Evolutionary conservation across 92 coral and sea anemone species (phyloP).

Genomic region (Umimayanthus chanpuru): DNA sequence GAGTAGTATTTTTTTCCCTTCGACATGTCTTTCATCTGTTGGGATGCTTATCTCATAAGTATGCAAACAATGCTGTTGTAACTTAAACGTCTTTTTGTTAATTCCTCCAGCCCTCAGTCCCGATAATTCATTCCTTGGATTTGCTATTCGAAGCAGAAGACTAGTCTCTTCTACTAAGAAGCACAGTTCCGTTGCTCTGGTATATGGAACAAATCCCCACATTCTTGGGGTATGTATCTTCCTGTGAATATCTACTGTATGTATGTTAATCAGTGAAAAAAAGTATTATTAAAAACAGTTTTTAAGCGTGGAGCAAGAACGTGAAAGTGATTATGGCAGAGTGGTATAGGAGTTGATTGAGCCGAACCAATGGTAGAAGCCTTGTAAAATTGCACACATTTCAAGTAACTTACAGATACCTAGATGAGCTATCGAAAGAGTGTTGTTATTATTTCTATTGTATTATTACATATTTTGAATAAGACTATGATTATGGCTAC

Average conservation of each 20-base stretch:
- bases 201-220: constrained; percentile 33
- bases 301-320: no score
- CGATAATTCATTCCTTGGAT: constrained; percentile 86
- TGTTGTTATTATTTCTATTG: no score
- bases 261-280: not conserved
- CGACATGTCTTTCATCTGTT: no score
- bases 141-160: constrained; percentile 55
- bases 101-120: constrained; percentile 56
- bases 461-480: no score
- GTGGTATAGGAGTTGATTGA: no score
- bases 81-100: not conserved
- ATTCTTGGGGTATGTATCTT: constrained; percentile 28
- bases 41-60: not conserved
- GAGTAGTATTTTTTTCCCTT: not conserved
- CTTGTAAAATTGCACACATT: no score
- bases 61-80: not conserved
- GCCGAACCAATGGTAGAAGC: no score
- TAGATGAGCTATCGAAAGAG: no score
- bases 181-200: constrained; percentile 2
- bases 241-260: not conserved
- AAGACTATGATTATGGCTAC: no score
- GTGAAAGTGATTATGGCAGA: no score
- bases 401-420: no score
- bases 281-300: no score
- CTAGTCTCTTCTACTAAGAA: not conserved